These are phyloP conservation scores for Ginglymostoma cirratum DNA, from an alignment of 2,113 vertebrate genomes.

Conservation along the genomic window DNA sequence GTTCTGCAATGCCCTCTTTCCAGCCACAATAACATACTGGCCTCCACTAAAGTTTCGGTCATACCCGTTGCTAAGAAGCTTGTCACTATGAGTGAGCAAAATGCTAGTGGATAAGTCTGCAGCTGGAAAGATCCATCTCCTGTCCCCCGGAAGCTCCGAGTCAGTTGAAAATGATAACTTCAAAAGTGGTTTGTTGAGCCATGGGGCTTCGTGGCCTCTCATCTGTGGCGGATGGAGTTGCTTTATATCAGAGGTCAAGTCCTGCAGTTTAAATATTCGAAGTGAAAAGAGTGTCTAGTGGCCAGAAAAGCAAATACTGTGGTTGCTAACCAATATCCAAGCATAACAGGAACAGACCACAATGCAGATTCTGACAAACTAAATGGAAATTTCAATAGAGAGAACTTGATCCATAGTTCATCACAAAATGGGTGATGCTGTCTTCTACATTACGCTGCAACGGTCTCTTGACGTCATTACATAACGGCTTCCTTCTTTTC, in stretches of 20 bases:
- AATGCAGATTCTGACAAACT: background rate
- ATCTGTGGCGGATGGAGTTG: background rate
- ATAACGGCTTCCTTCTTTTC: background rate
- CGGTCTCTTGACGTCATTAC: background rate
- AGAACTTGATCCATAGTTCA: background rate
- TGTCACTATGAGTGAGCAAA: background rate
- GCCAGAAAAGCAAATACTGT: background rate
- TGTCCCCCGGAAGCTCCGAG: background rate
- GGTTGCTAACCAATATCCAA: background rate
- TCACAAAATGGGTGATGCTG: background rate
- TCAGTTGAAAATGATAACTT: background rate
- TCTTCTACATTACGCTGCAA: background rate
- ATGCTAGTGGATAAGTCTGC: background rate
- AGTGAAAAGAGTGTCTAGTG: background rate
- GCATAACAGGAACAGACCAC: background rate
- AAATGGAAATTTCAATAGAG: background rate
- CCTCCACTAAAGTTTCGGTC: background rate
- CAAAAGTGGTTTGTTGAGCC: background rate
- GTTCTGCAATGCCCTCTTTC: background rate
- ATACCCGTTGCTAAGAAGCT: background rate
- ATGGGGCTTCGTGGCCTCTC: background rate
- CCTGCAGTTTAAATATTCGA: background rate
- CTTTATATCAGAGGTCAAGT: background rate
- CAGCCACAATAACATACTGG: background rate
- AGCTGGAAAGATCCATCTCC: background rate